These are phyloP conservation scores for Ochotona princeps DNA, from an alignment of 2,113 vertebrate genomes.

Conservation along the genomic window DNA sequence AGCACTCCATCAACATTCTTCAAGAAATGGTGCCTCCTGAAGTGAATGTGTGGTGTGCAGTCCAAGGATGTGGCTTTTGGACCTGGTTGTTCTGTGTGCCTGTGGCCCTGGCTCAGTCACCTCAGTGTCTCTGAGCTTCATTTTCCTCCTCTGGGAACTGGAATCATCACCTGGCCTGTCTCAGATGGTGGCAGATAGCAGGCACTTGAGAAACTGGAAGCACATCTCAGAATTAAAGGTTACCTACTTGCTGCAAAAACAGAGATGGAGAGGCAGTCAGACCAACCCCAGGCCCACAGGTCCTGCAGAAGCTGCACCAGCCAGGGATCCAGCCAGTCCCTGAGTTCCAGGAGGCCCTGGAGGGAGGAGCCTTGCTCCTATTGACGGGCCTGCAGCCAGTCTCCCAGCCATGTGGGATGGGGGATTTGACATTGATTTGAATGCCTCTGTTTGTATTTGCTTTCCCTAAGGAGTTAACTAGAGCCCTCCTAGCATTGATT, in stretches of 20 bases:
- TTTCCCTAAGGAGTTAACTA: constrained; percentile 73
- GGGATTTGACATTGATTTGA: constrained; percentile 65
- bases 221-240: background rate
- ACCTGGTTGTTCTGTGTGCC: background rate
- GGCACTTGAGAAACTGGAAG: background rate
- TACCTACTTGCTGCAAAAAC: background rate
- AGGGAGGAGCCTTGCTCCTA: background rate
- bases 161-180: background rate
- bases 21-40: background rate
- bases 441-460: constrained; percentile 64
- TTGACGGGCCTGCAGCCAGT: background rate
- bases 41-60: background rate
- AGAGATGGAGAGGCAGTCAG: background rate
- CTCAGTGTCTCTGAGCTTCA: background rate
- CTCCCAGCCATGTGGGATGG: background rate
- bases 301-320: background rate
- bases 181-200: background rate
- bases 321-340: background rate
- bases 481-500: constrained; percentile 80
- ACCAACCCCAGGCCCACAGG: background rate
- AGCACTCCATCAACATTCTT: background rate
- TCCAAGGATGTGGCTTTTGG: background rate
- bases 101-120: background rate
- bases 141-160: background rate
- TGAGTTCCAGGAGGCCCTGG: background rate